A percentile compares a stretch with the other conserved stretches of the same genome.
These are phyloP conservation scores for Chanos chanos DNA, from an alignment of 2,797 vertebrate genomes.

Conservation along the genomic window DNA sequence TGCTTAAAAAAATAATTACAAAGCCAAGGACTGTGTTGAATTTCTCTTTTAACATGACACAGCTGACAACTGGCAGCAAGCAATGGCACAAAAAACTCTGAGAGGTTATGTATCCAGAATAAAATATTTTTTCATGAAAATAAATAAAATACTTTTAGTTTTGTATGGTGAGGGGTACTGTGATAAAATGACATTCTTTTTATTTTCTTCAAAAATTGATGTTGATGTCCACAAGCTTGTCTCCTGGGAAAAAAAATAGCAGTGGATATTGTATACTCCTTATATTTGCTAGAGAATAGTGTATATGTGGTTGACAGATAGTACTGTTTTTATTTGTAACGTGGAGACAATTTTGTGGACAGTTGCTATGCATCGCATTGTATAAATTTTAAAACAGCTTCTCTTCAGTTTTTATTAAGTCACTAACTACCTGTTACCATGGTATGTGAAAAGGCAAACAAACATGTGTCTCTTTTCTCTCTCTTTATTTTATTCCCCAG, in stretches of 20 bases:
- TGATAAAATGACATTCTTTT: slow-evolving; percentile 29
- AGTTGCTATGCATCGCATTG: slow-evolving; percentile 27
- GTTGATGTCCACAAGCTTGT: slow-evolving; percentile 22
- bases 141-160: slow-evolving; percentile 53
- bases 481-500: background rate
- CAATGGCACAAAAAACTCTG: slow-evolving; percentile 37
- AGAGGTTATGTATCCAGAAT: slow-evolving; percentile 47
- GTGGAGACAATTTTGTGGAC: slow-evolving; percentile 28
- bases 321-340: slow-evolving; percentile 9
- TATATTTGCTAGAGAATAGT: slow-evolving; percentile 18
- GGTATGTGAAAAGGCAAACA: slow-evolving; percentile 18
- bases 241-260: slow-evolving; percentile 1
- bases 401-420: slow-evolving; percentile 10
- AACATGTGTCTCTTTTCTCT: background rate
- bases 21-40: background rate
- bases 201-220: slow-evolving; percentile 34
- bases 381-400: slow-evolving; percentile 17
- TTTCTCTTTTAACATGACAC: background rate
- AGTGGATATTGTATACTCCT: slow-evolving; percentile 3
- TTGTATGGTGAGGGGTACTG: slow-evolving; percentile 51
- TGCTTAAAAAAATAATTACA: background rate
- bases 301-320: slow-evolving; percentile 9
- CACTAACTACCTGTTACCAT: slow-evolving; percentile 21
- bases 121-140: slow-evolving; percentile 55
- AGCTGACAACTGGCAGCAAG: slow-evolving; percentile 22